Percentiles rank a stretch among this genome's conserved stretches.
Conservation (phyloP, 2,888 invertebrate species). For the Heteropelma amictum region DNA sequence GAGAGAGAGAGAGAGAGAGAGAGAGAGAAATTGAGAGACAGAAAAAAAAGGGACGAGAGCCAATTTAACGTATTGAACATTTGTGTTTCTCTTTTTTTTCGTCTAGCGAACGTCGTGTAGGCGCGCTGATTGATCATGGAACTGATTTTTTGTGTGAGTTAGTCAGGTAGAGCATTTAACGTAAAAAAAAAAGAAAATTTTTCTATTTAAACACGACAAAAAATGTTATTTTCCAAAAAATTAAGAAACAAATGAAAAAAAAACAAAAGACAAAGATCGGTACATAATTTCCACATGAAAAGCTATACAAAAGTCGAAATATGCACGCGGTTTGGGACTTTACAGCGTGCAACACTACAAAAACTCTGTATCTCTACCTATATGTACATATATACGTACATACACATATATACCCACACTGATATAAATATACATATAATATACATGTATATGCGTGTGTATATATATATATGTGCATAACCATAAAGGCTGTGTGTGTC, state of each 20-base stretch:
- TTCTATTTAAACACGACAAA: conserved; percentile 26
- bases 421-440: neutral
- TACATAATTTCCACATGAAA: conserved; percentile 30
- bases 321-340: conserved; percentile 43
- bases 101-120: conserved; percentile 77
- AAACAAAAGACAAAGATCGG: conserved; percentile 1
- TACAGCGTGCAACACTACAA: conserved; percentile 28
- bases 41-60: conserved; percentile 15
- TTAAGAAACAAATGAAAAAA: conserved; percentile 9
- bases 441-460: neutral
- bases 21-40: neutral
- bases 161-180: conserved; percentile 73
- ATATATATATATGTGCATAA: conserved; percentile 9
- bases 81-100: conserved; percentile 75
- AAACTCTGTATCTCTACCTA: conserved; percentile 32
- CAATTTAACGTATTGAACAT: conserved; percentile 71
- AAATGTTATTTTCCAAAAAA: neutral
- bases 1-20: neutral
- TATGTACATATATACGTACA: conserved; percentile 6
- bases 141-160: conserved; percentile 77
- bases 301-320: conserved; percentile 30
- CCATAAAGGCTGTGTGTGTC: conserved; percentile 55
- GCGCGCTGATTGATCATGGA: conserved; percentile 75
- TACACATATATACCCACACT: neutral
- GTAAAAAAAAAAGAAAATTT: conserved; percentile 39